Conservation (phyloP, 1,140 invertebrate species). For the Lysiphlebus fabarum region DNA sequence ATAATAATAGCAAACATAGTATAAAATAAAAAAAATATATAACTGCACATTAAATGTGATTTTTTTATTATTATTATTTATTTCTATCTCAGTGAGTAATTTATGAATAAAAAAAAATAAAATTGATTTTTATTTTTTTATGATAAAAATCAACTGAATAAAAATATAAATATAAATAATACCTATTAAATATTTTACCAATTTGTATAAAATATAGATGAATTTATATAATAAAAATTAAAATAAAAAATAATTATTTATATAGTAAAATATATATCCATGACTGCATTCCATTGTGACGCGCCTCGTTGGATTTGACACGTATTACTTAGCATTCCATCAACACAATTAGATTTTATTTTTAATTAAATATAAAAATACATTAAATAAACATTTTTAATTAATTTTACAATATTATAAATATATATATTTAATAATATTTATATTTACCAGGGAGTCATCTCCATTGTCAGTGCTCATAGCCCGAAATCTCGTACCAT, state of each 20-base stretch:
- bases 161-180: too few species aligned
- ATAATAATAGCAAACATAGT: too few species aligned
- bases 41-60: too few species aligned
- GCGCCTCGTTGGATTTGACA: constrained; percentile 48
- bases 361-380: constrained; percentile 1
- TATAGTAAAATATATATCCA: neutral
- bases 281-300: constrained; percentile 38
- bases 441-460: constrained; percentile 53
- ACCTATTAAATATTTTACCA: too few species aligned
- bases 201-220: too few species aligned
- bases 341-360: constrained; percentile 12
- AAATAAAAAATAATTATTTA: neutral
- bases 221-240: too few species aligned
- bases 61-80: too few species aligned
- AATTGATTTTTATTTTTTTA: too few species aligned
- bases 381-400: neutral
- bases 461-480: constrained; percentile 57
- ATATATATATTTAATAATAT: constrained; percentile 6
- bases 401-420: constrained; percentile 3
- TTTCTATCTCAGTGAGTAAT: too few species aligned
- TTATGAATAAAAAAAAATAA: too few species aligned
- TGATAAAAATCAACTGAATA: too few species aligned
- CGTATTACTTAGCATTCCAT: constrained; percentile 48
- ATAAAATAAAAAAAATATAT: too few species aligned
- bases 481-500: constrained; percentile 41